Evolutionary conservation across 2,888 invertebrate species (phyloP).

Genomic region (Nebria salina): DNA sequence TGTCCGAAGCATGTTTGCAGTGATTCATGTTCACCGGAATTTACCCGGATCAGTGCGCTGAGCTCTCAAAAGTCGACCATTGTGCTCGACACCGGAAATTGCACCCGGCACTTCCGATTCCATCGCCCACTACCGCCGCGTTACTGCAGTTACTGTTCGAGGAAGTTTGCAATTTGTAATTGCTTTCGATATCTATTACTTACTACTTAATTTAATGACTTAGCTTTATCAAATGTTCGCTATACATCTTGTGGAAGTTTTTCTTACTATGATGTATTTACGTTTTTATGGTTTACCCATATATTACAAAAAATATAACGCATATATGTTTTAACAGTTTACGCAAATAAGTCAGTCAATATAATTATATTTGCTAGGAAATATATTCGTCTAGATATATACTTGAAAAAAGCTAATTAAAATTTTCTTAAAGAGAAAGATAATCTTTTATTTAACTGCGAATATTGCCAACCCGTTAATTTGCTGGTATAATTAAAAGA

Average conservation of each 20-base stretch:
- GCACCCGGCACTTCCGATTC: conserved; percentile 41
- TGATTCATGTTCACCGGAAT: conserved; percentile 33
- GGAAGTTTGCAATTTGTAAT: conserved; percentile 42
- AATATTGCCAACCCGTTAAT: background rate
- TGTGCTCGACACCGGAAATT: conserved; percentile 43
- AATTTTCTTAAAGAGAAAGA: background rate
- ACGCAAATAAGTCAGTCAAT: too few species aligned
- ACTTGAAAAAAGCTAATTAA: background rate
- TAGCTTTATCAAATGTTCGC: too few species aligned
- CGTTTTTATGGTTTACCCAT: too few species aligned
- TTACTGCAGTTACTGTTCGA: background rate
- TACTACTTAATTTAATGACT: background rate
- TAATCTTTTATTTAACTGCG: background rate
- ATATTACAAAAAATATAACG: too few species aligned
- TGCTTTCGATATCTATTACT: conserved; percentile 30
- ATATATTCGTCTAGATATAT: background rate
- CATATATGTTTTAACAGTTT: too few species aligned
- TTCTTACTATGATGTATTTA: too few species aligned
- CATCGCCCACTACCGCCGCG: conserved; percentile 2
- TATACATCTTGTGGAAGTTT: too few species aligned
- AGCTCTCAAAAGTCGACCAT: conserved; percentile 35
- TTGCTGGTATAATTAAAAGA: background rate
- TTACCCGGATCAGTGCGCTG: conserved; percentile 32
- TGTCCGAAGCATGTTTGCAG: conserved; percentile 35
- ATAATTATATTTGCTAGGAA: too few species aligned